Percentiles rank a stretch among this genome's conserved stretches.
phyloP scores from a whole-genome alignment of 2,113 vertebrate species.

The Coreoperca whiteheadi region DNA sequence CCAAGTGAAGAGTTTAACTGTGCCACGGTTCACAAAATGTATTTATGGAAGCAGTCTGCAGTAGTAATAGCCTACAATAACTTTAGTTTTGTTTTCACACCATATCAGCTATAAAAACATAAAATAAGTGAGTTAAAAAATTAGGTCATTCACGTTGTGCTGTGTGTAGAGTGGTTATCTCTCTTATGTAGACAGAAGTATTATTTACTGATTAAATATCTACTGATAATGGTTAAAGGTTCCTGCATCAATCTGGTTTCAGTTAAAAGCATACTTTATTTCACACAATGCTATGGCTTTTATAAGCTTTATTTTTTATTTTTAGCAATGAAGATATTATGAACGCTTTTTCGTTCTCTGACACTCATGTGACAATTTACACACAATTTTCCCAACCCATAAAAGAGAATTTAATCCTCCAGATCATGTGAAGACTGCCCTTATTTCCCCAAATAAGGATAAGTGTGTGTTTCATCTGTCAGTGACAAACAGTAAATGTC shows the following conservation, averaged over 20 bases:
- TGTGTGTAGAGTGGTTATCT: not conserved
- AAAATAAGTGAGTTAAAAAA: not conserved
- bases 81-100: not conserved
- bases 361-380: no score
- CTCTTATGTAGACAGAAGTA: not conserved
- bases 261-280: not conserved
- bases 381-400: conserved; percentile 2
- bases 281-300: not conserved
- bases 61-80: not conserved
- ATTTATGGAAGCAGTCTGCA: not conserved
- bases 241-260: not conserved
- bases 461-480: not conserved
- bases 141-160: fast-evolving
- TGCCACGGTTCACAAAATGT: not conserved
- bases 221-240: not conserved
- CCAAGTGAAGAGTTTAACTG: not conserved
- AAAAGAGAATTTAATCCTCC: not conserved
- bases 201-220: conserved; percentile 12
- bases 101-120: conserved; percentile 5
- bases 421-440: conserved; percentile 3
- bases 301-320: not conserved
- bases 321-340: not conserved
- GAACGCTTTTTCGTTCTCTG: no score
- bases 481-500: not conserved
- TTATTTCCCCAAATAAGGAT: not conserved